Evolutionary conservation across 2,888 invertebrate species (phyloP).

Genomic region (Taphrorychus bicolor): DNA sequence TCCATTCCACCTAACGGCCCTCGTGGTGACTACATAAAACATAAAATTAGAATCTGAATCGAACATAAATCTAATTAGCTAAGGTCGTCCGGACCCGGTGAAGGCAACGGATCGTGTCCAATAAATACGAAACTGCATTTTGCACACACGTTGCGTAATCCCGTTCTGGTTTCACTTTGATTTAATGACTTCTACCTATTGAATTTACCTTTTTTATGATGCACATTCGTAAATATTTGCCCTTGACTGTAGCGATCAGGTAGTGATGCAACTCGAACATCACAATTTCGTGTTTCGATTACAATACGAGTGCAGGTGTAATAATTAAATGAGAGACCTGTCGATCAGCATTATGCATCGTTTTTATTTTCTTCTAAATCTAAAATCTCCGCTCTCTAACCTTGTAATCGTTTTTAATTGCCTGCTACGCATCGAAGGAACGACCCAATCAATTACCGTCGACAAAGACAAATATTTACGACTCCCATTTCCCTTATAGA

Average conservation of each 20-base stretch:
- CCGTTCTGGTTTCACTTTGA: conserved; percentile 24
- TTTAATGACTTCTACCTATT: conserved; percentile 12
- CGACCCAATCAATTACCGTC: conserved; percentile 35
- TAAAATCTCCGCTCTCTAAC: conserved; percentile 2
- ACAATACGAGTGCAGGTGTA: neutral
- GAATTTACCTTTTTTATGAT: conserved; percentile 3
- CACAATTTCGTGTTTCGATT: neutral
- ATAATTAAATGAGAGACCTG: too few relatives aligned
- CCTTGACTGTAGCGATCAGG: neutral
- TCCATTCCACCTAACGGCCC: conserved; percentile 7
- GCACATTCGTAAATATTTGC: neutral
- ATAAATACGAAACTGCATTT: conserved; percentile 34
- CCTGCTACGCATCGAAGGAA: conserved; percentile 25
- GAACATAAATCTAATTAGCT: conserved; percentile 35
- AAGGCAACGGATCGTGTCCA: conserved; percentile 32
- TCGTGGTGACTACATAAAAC: conserved; percentile 16
- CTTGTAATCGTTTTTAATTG: conserved; percentile 21
- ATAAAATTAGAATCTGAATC: conserved; percentile 29
- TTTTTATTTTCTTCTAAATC: neutral
- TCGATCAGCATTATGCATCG: too few relatives aligned
- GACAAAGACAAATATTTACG: conserved; percentile 36
- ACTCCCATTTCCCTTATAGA: conserved; percentile 28
- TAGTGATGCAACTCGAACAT: neutral
- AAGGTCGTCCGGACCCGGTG: conserved; percentile 34
- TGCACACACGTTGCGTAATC: conserved; percentile 33